Evolutionary conservation across 2,797 vertebrate species (phyloP).

Genomic region (Melanitta fusca): DNA sequence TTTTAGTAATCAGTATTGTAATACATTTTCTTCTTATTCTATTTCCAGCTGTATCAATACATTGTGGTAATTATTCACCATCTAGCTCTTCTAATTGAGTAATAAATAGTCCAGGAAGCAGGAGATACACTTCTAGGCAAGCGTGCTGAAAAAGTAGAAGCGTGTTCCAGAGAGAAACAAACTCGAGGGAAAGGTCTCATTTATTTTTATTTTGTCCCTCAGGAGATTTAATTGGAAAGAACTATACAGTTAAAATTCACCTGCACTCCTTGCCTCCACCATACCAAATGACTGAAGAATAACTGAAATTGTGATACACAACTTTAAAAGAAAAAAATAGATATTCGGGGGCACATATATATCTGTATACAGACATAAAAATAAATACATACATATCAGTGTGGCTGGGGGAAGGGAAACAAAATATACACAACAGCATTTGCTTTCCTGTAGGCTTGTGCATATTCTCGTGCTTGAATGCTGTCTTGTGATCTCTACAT

Average conservation of each 20-base stretch:
- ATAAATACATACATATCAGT: neutral
- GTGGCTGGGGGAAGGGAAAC: constrained; percentile 1
- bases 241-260: neutral
- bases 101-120: constrained; percentile 44
- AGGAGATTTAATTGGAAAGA: constrained; percentile 21
- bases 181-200: neutral
- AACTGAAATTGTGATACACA: neutral
- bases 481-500: constrained; percentile 78
- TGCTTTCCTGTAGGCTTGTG: constrained; percentile 21
- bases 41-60: neutral
- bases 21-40: constrained; percentile 12
- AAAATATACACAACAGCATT: neutral
- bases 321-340: neutral
- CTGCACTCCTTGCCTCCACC: neutral
- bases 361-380: neutral
- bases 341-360: neutral
- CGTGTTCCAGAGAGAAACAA: neutral
- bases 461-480: constrained; percentile 43
- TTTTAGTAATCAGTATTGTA: constrained; percentile 6
- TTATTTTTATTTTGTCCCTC: neutral
- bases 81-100: constrained; percentile 32
- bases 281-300: neutral
- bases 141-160: neutral
- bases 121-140: constrained; percentile 19
- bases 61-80: constrained; percentile 34